Evolutionary conservation across 2,113 vertebrate genomes (phyloP).

Genomic region (Malurus cyaneus): DNA sequence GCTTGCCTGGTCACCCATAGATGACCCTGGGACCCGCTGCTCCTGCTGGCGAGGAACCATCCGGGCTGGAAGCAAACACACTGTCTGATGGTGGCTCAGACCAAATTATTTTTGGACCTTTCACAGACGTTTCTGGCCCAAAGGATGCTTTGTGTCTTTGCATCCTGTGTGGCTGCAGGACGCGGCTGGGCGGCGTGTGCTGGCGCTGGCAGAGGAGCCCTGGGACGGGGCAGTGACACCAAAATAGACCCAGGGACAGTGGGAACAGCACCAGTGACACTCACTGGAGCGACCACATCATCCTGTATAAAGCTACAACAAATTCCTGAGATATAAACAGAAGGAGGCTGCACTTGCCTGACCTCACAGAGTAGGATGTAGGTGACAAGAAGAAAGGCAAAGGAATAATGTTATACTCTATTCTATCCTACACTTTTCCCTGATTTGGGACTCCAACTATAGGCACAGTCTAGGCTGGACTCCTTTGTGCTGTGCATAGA

Average conservation of each 20-base stretch:
- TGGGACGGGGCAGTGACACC: rapidly evolving
- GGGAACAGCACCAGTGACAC: background rate
- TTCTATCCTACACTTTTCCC: background rate
- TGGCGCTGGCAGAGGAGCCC: background rate
- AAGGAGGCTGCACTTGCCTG: background rate
- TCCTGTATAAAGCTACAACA: background rate
- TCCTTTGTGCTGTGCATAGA: background rate
- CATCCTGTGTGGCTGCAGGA: background rate
- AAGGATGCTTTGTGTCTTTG: background rate
- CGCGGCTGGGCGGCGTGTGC: rapidly evolving
- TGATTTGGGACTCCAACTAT: background rate
- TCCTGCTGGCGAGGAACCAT: background rate
- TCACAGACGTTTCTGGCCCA: background rate
- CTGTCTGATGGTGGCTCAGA: background rate
- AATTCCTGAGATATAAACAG: background rate
- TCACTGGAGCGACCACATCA: background rate
- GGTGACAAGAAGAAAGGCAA: background rate
- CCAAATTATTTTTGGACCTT: constrained; percentile 11
- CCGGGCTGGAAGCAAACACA: background rate
- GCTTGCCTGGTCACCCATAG: background rate
- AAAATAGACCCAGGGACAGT: background rate
- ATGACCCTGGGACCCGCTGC: background rate
- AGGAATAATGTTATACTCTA: background rate
- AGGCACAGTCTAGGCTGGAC: background rate
- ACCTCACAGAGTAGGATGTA: background rate